Percentiles rank a stretch among this genome's conserved stretches.
phyloP scores from a whole-genome alignment of 2,888 invertebrate species.

The Sarcophaga variegata region DNA sequence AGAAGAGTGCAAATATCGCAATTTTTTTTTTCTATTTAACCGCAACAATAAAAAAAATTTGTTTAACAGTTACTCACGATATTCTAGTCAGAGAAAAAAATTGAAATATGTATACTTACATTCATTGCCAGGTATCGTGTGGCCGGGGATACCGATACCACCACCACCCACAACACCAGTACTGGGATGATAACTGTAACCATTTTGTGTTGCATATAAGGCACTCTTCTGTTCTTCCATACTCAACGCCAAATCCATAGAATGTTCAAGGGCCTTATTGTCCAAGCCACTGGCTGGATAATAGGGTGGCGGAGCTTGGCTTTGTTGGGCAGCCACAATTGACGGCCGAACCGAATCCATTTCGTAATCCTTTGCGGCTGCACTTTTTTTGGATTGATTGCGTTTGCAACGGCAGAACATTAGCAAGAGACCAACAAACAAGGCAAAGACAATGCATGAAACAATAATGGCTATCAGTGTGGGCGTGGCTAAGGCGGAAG shows the following conservation, averaged over 20 bases:
- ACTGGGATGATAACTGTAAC: slow-evolving; percentile 92
- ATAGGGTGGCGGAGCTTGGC: slow-evolving; percentile 93
- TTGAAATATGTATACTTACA: slow-evolving; percentile 84
- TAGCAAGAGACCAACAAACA: slow-evolving; percentile 89
- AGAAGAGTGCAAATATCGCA: not conserved
- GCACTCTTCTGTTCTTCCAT: slow-evolving; percentile 93
- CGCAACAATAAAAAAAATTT: slow-evolving; percentile 43
- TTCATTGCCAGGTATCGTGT: slow-evolving; percentile 89
- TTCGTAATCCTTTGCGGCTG: slow-evolving; percentile 93
- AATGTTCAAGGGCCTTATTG: slow-evolving; percentile 95
- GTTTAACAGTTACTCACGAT: not conserved
- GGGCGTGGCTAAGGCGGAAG: slow-evolving; percentile 89
- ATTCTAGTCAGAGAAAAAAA: too few relatives aligned
- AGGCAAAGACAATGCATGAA: slow-evolving; percentile 90
- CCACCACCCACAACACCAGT: slow-evolving; percentile 82
- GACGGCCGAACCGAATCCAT: slow-evolving; percentile 93
- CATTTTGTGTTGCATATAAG: slow-evolving; percentile 91
- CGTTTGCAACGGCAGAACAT: slow-evolving; percentile 93
- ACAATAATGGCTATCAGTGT: slow-evolving; percentile 90
- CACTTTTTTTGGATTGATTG: slow-evolving; percentile 90
- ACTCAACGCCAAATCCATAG: slow-evolving; percentile 91
- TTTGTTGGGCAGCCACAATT: slow-evolving; percentile 90
- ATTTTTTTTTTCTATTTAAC: slow-evolving; percentile 16
- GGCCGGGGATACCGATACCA: slow-evolving; percentile 84
- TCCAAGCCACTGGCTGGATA: slow-evolving; percentile 94